Base-by-base conservation (phyloP, 1,140 invertebrate species). In the Hetaerina americana region DNA sequence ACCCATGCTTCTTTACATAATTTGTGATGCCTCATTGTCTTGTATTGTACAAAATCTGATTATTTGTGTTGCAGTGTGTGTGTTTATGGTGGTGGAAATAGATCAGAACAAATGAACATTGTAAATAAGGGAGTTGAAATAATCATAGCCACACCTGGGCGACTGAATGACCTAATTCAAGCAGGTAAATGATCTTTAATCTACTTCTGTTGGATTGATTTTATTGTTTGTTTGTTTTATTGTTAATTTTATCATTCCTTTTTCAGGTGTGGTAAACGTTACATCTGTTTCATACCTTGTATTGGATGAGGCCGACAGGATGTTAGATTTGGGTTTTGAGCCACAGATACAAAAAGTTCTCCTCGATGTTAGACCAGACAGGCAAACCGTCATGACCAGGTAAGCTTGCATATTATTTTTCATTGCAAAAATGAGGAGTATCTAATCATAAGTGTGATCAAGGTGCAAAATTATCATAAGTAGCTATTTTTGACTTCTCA, bases 231-330 rank as follows among this genome's bases (percentile, higher is more conserved):
- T 18, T n/a, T n/a, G n/a, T n/a, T n/a, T n/a, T n/a, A n/a, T n/a
- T n/a, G n/a, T n/a, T 57, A 57, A 5, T n/a, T 57, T 18, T 40
- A 12, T 57, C 22, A 6, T 68, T 68, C 74, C 22, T 25, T 68
- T 82, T 73, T 78, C 85, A 28, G 82, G 84, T 2, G 77, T 85
- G 70, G 85, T 95, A 10, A 87, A 92, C 78, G 82, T 95, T 0
- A 85, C 84, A 22, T 85, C 88, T 25, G 88, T 94, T 26, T 93
- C 93, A 0, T 97, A 93, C 80, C 83, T 97, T 66, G 92, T 96
- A n/a, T 81, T 96, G n/a, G 94, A 96, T 81, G 94, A 95, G 84
- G 94, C 92, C 0, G 92, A 94, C 80, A 84, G 91, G 68, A 94
- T 94, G 91, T 79, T 92, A 70, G 91, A 94, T 75, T 89, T 94